A percentile compares a stretch with the other conserved stretches of the same genome.
These are phyloP conservation scores for Myotis lucifugus DNA, from an alignment of 2,113 vertebrate species.

Conservation along the genomic window DNA sequence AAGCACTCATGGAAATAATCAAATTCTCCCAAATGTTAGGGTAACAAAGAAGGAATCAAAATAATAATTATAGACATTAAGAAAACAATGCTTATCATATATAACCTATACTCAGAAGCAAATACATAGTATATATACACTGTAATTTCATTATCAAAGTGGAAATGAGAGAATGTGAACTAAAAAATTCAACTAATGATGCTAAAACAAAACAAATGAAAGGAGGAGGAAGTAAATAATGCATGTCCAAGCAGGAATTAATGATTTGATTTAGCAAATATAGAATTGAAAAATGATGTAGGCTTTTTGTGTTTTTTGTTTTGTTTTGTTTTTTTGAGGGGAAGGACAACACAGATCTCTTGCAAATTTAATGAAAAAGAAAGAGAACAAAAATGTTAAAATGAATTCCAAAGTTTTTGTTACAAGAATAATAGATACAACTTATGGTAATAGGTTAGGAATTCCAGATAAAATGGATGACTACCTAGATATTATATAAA, in stretches of 20 bases:
- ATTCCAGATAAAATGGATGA: not conserved
- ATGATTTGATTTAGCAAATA: not conserved
- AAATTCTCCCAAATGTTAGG: not conserved
- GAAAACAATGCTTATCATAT: not conserved
- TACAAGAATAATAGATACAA: not conserved
- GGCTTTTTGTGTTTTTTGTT: not conserved
- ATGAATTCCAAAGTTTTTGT: not conserved
- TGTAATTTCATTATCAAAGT: not conserved
- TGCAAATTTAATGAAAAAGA: not conserved
- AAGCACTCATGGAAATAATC: not conserved
- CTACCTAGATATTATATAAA: not conserved
- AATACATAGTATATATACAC: not conserved
- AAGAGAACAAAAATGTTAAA: not conserved
- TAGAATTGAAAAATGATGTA: not conserved
- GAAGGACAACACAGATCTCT: not conserved
- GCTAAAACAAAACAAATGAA: not conserved
- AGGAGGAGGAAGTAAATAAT: not conserved
- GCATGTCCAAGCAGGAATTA: not conserved
- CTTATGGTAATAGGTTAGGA: not conserved
- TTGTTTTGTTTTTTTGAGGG: not conserved
- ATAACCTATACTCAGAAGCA: not conserved
- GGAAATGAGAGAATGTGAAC: not conserved
- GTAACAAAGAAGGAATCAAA: slow-evolving; percentile 5
- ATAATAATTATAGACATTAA: not conserved
- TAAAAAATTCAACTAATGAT: not conserved